A percentile compares a stretch with the other conserved stretches of the same genome.
phyloP scores from a whole-genome alignment of 1,140 invertebrate species.

The Melipona quadrifasciata region DNA sequence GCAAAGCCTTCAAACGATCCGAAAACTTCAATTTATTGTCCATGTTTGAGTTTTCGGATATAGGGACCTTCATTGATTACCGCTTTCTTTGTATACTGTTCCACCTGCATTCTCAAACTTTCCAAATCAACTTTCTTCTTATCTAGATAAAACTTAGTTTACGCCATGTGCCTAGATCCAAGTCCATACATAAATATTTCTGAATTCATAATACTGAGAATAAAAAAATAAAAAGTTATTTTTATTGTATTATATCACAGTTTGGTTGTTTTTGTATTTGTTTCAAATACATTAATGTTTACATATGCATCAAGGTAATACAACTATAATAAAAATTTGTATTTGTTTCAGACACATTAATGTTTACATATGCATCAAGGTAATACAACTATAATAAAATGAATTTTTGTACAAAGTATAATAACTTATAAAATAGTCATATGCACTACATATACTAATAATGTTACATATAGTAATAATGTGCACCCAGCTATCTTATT shows the following conservation, averaged over 20 bases:
- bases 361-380: constrained; percentile 18
- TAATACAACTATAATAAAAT: constrained; percentile 20
- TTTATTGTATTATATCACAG: constrained; percentile 62
- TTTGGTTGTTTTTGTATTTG: constrained; percentile 29
- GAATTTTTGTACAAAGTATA: constrained; percentile 45
- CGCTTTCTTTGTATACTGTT: constrained; percentile 59
- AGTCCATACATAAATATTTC: constrained; percentile 46
- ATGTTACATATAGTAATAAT: constrained; percentile 29
- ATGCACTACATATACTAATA: constrained; percentile 24
- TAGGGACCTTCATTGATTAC: constrained; percentile 74
- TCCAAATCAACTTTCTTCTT: constrained; percentile 55
- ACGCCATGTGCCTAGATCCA: constrained; percentile 63
- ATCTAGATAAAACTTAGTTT: constrained; percentile 65
- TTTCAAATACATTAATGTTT: constrained; percentile 35
- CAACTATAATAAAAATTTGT: no score
- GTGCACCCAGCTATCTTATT: constrained; percentile 33
- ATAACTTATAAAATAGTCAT: constrained; percentile 54
- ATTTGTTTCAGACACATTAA: constrained; percentile 35
- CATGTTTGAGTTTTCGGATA: constrained; percentile 73
- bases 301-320: constrained; percentile 12
- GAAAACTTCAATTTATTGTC: constrained; percentile 83
- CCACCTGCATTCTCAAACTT: constrained; percentile 75
- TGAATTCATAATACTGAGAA: constrained; percentile 62
- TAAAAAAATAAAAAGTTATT: constrained; percentile 59
- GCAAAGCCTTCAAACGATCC: constrained; percentile 80